Evolutionary conservation across 1,140 invertebrate genomes (phyloP).

Genomic region (Trachelipus rathkii): DNA sequence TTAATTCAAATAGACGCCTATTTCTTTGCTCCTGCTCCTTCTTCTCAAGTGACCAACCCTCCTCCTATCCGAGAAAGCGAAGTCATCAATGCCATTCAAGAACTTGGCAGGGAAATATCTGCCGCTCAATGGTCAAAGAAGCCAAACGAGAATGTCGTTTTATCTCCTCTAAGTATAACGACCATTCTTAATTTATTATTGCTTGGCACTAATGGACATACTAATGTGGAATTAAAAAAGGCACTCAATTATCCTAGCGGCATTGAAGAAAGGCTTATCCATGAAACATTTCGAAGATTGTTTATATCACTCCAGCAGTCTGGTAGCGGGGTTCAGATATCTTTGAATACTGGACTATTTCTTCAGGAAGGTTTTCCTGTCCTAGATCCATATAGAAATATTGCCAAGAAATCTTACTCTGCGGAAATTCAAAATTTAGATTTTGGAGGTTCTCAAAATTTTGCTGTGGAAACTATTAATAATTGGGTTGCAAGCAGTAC

Average conservation of each 20-base stretch:
- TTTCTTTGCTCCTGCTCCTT: no score
- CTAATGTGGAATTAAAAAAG: conserved; percentile 45
- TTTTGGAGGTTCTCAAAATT: conserved; percentile 56
- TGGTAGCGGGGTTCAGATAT: conserved; percentile 23
- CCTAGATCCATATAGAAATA: conserved; percentile 22
- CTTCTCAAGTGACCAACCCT: no score
- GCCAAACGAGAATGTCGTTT: conserved; percentile 59
- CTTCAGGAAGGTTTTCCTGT: conserved; percentile 23
- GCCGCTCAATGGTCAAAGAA: background rate
- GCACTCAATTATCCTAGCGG: conserved; percentile 39
- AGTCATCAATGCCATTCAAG: conserved; percentile 25
- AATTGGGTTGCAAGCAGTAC: conserved; percentile 67
- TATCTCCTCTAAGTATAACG: conserved; percentile 76
- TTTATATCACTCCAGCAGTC: background rate
- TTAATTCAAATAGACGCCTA: no score
- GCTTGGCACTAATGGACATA: conserved; percentile 45
- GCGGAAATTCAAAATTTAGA: conserved; percentile 62
- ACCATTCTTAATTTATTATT: conserved; percentile 65
- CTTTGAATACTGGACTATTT: conserved; percentile 35
- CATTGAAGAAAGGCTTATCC: conserved; percentile 24
- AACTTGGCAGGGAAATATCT: conserved; percentile 14
- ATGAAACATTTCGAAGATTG: conserved; percentile 25
- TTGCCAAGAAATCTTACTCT: conserved; percentile 55
- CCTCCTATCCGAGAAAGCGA: background rate
- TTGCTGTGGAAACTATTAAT: conserved; percentile 62